Conservation (phyloP, 2,113 vertebrate species). For the Zingel zingel region DNA sequence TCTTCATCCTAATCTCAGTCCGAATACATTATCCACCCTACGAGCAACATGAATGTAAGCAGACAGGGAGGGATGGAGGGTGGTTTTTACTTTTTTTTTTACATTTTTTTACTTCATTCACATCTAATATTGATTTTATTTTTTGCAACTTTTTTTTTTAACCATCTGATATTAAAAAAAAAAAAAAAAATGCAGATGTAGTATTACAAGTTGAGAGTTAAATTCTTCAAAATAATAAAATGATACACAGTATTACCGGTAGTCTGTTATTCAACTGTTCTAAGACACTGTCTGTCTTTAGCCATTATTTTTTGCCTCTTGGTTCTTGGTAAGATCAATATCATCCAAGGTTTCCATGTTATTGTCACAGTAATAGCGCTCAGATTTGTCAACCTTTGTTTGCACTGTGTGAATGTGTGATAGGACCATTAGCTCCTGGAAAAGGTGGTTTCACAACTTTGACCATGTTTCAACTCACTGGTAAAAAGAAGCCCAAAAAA, state of each 20-base stretch:
- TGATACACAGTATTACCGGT: not conserved
- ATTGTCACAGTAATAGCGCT: constrained; percentile 11
- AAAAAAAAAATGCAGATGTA: not conserved
- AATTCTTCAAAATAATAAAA: not conserved
- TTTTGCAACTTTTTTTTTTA: not conserved
- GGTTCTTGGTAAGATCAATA: constrained; percentile 27
- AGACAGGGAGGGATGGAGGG: not conserved
- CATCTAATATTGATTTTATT: not conserved
- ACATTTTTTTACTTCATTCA: not conserved
- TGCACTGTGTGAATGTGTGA: constrained; percentile 39
- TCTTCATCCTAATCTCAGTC: constrained; percentile 97
- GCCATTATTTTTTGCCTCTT: not conserved
- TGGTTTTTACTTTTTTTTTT: too few relatives aligned
- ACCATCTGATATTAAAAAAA: too few relatives aligned
- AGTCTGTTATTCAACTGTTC: not conserved
- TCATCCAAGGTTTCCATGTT: constrained; percentile 37
- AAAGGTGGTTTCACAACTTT: constrained; percentile 39
- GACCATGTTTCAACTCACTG: constrained; percentile 6
- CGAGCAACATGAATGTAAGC: constrained; percentile 96
- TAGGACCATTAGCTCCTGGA: constrained; percentile 23
- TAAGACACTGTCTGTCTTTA: not conserved
- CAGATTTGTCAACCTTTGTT: constrained; percentile 73
- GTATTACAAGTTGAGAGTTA: not conserved
- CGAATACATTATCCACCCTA: constrained; percentile 94
- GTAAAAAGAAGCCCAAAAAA: not conserved